These are phyloP conservation scores for Mechanitis messenoides DNA, from an alignment of 2,888 invertebrate genomes.

Conservation along the genomic window DNA sequence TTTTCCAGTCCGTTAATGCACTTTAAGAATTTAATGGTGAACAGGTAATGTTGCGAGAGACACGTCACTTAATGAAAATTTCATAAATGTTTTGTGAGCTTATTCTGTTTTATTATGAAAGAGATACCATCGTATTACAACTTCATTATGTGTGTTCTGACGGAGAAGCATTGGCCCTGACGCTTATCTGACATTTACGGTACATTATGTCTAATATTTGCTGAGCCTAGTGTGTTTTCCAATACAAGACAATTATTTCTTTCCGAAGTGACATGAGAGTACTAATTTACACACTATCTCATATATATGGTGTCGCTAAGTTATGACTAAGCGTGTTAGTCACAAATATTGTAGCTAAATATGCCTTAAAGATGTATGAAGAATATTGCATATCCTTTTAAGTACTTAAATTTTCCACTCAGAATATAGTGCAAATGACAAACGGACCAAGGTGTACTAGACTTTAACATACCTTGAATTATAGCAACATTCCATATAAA, in stretches of 20 bases:
- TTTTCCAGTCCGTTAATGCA: no score
- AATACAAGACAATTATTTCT: slow-evolving; percentile 3
- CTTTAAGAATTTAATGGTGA: no score
- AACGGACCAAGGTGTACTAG: no score
- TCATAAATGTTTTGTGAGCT: slow-evolving; percentile 5
- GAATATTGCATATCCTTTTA: no score
- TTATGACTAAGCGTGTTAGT: slow-evolving; percentile 9
- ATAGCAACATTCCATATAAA: no score
- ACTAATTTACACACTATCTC: slow-evolving; percentile 20
- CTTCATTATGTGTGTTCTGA: slow-evolving; percentile 21
- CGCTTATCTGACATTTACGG: slow-evolving; percentile 9
- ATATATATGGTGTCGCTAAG: slow-evolving; percentile 8
- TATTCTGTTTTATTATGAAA: slow-evolving; percentile 13
- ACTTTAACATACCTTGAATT: no score
- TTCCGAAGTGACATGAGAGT: slow-evolving; percentile 11
- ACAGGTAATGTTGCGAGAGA: no score
- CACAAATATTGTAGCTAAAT: background rate
- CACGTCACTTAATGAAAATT: background rate
- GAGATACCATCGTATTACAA: slow-evolving; percentile 20
- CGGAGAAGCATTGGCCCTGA: slow-evolving; percentile 5
- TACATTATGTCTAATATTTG: slow-evolving; percentile 10
- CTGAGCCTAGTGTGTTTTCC: background rate
- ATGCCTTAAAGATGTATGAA: background rate
- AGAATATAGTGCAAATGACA: no score
- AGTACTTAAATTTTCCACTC: no score